Evolutionary conservation across 2,797 vertebrate genomes (phyloP).

Genomic region (Enteromius trimaculatus): DNA sequence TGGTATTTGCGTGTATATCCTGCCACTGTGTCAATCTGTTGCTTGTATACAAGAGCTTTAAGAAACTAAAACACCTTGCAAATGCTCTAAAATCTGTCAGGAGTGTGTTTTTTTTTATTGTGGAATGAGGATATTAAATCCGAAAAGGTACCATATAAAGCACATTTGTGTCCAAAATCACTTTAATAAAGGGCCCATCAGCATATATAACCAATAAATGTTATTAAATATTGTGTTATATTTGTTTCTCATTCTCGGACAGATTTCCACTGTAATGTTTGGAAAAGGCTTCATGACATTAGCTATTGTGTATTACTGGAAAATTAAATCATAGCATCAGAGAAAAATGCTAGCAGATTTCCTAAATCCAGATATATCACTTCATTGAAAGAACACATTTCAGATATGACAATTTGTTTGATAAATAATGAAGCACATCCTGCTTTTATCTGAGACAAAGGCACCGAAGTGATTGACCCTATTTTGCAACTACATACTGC

Average conservation of each 20-base stretch:
- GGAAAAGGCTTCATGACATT: neutral
- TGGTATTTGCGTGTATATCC: neutral
- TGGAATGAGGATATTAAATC: neutral
- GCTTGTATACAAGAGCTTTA: neutral
- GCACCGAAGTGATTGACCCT: constrained; percentile 32
- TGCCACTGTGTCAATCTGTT: neutral
- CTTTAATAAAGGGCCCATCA: neutral
- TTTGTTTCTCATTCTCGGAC: neutral
- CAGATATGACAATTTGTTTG: constrained; percentile 48
- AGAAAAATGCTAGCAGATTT: constrained; percentile 12
- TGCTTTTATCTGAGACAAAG: constrained; percentile 55
- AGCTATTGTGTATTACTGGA: neutral
- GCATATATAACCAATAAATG: neutral
- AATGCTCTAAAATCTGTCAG: neutral
- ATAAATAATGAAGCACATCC: constrained; percentile 60
- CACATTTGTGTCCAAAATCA: neutral
- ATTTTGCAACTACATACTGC: constrained; percentile 61
- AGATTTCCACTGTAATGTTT: neutral
- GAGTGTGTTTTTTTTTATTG: neutral
- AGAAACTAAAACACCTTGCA: neutral
- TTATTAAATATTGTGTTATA: constrained; percentile 10
- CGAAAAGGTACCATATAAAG: neutral
- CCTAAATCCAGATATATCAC: constrained; percentile 12
- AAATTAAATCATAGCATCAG: neutral
- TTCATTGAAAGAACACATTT: constrained; percentile 26